Conservation (phyloP, 2,888 invertebrate species). For the Abscondita cerata region DNA sequence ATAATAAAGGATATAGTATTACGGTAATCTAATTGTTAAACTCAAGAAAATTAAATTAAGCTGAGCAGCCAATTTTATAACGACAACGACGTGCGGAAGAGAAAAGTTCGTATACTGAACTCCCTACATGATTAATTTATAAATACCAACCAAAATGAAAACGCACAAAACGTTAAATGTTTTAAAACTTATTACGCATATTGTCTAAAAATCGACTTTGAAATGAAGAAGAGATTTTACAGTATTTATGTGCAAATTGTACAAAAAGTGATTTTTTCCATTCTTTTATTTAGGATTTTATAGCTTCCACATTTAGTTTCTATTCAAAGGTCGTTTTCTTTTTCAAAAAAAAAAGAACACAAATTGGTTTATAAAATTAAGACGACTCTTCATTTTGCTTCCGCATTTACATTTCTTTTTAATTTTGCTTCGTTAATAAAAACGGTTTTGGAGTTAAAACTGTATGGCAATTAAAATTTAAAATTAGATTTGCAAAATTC, state of each 20-base stretch:
- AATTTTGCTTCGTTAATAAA: slow-evolving; percentile 28
- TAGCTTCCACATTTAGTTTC: slow-evolving; percentile 23
- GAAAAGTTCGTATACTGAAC: neutral
- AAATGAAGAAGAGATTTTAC: too few relatives aligned
- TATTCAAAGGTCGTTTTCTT: slow-evolving; percentile 18
- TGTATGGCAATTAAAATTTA: slow-evolving; percentile 32
- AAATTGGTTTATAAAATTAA: slow-evolving; percentile 24
- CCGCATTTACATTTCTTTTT: slow-evolving; percentile 30
- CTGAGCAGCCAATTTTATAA: slow-evolving; percentile 15
- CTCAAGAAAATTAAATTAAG: slow-evolving; percentile 18
- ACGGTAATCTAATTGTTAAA: slow-evolving; percentile 22
- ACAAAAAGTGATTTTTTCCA: too few relatives aligned
- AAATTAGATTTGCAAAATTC: slow-evolving; percentile 35
- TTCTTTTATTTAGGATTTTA: too few relatives aligned
- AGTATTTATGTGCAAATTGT: too few relatives aligned
- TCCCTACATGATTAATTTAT: slow-evolving; percentile 14
- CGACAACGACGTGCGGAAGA: slow-evolving; percentile 28
- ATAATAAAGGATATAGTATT: slow-evolving; percentile 22
- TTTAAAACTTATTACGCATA: too few relatives aligned
- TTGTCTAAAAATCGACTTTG: too few relatives aligned
- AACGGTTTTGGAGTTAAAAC: slow-evolving; percentile 34
- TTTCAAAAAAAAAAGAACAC: slow-evolving; percentile 12
- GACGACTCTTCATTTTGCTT: slow-evolving; percentile 20
- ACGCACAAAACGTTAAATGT: too few relatives aligned
- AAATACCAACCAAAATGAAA: too few relatives aligned